Evolutionary conservation across 2,888 invertebrate species (phyloP), one percentile per base, ranked within the genome.

Genomic region (Drepanosiphum platanoidis): DNA sequence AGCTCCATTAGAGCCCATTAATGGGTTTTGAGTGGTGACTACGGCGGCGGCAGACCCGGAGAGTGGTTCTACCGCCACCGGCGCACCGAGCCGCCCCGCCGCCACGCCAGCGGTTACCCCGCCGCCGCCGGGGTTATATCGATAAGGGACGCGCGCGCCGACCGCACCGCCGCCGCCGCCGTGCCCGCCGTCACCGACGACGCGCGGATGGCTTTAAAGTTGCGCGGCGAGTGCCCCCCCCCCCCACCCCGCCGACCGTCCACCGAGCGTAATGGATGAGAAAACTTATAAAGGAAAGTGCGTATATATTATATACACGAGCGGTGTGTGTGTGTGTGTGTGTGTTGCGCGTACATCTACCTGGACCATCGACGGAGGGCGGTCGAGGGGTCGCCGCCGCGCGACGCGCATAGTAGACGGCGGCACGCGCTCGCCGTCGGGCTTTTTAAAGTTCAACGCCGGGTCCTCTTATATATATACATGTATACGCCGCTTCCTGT

Each of bases 1-100:
- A 86, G 82, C 86, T 87, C 87, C 87, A 87, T 87, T 87, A 86
- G 86, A 79, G 87, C 86, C 86, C 87, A 87, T 87, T 87, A 87
- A 86, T 87, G 86, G 86, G 79, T 86, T 86, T 84, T 84, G 84
- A 84, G 84, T 84, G 84, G 84, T 84, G 83, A 83, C 83, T 82
- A 72, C 80, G 75, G 30, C 34, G 13, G 27, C 64, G 64, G 64
- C 74, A 46, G 83, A 83, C 74, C 34, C 61, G 46, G 74, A 83
- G 83, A 83, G 83, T 75, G 83, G 74, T 74, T 66, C 74, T 46
- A 15, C 83, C 27, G 9, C 34, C 32, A 52, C 52, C 22, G 52
- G 18, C 52, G 5, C 22, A 18, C 52, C 79, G 46, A 13, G 36
- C 42, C 74, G 27, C 30, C 52, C 71, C 32, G 22, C 39, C 82